Conservation (phyloP, 1,140 invertebrate genomes). For the Leptinotarsa undecemlineata region DNA sequence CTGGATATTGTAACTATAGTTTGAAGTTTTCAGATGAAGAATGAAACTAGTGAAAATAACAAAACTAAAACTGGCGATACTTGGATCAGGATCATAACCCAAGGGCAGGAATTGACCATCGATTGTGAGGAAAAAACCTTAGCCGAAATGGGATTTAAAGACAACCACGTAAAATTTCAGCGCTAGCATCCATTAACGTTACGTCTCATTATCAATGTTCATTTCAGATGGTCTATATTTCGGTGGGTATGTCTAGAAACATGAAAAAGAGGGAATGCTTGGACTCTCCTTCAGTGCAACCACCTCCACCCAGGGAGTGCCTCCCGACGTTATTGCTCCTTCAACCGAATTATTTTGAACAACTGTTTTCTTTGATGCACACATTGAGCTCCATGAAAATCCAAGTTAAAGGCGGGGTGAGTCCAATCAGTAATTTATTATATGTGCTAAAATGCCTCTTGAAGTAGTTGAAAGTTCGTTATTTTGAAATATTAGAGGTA, state of each 20-base stretch:
- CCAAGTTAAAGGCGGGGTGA: slow-evolving; percentile 67
- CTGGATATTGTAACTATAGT: background rate
- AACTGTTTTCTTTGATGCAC: slow-evolving; percentile 87
- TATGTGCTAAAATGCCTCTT: no score
- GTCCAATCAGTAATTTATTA: slow-evolving; percentile 32
- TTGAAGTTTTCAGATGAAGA: slow-evolving; percentile 19
- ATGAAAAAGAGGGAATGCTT: slow-evolving; percentile 71
- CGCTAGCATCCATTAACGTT: background rate
- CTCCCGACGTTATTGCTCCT: slow-evolving; percentile 84
- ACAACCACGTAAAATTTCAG: slow-evolving; percentile 64
- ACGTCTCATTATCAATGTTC: background rate
- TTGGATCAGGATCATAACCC: slow-evolving; percentile 84
- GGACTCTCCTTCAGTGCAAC: slow-evolving; percentile 76
- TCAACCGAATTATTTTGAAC: slow-evolving; percentile 85
- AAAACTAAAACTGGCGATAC: slow-evolving; percentile 41
- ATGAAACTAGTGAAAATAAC: slow-evolving; percentile 17
- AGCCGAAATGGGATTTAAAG: slow-evolving; percentile 89
- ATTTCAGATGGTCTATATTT: slow-evolving; percentile 82
- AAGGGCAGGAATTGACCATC: slow-evolving; percentile 90
- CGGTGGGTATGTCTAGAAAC: slow-evolving; percentile 77
- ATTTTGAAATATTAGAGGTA: no score
- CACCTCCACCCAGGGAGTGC: slow-evolving; percentile 78
- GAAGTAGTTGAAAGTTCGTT: no score
- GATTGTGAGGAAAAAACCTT: slow-evolving; percentile 91
- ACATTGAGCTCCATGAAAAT: slow-evolving; percentile 84